These are phyloP conservation scores for Pristionchus maxplancki DNA, from an alignment of 2,888 invertebrate species.

Conservation along the genomic window DNA sequence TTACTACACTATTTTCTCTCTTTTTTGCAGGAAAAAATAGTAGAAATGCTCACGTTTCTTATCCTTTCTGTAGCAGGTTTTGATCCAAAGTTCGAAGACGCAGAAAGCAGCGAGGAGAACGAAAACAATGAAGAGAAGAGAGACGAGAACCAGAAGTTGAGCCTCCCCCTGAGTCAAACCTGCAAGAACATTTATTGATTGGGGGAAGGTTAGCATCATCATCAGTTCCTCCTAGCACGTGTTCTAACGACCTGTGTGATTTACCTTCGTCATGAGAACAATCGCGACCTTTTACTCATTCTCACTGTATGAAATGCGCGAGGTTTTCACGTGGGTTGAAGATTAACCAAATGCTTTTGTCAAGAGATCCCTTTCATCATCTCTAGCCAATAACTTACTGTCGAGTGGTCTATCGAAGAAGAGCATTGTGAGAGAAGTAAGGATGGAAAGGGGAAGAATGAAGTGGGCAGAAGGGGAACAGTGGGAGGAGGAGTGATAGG, in stretches of 20 bases:
- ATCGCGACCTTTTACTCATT: background rate
- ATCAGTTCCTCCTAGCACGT: background rate
- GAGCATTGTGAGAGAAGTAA: constrained; percentile 23
- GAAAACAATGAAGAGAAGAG: constrained; percentile 40
- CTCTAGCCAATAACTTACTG: background rate
- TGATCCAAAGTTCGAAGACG: constrained; percentile 49
- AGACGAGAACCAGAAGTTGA: constrained; percentile 39
- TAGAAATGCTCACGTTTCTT: constrained; percentile 19
- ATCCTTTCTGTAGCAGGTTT: constrained; percentile 45
- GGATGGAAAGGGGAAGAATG: constrained; percentile 24
- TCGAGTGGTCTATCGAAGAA: constrained; percentile 35
- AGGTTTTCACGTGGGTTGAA: background rate
- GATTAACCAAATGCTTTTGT: background rate
- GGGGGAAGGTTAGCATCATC: background rate
- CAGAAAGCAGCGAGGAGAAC: constrained; percentile 48
- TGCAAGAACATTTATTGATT: background rate
- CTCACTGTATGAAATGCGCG: background rate
- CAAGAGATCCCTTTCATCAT: background rate
- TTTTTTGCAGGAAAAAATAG: background rate
- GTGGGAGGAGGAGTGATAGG: constrained; percentile 11
- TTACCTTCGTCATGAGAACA: background rate
- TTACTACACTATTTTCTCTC: background rate
- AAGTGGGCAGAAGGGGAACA: background rate
- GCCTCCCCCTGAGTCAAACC: constrained; percentile 48
- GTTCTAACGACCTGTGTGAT: background rate